Evolutionary conservation across 1,140 invertebrate genomes (phyloP), one percentile per base, ranked within the genome.

Genomic region (Rhopalosiphum maidis): DNA sequence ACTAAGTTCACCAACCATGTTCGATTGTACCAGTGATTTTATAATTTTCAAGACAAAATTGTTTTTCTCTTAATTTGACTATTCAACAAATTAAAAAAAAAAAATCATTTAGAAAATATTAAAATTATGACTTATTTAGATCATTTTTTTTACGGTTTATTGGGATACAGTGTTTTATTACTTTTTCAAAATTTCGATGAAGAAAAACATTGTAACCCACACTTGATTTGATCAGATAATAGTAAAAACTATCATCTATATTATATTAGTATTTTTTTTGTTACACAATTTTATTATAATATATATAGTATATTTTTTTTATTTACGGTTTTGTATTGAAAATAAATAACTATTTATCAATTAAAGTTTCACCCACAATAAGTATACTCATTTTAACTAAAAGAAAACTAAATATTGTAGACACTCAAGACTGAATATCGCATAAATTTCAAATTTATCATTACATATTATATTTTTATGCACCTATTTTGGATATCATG

Each of bases 1-100:
- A 99, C 95, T 99, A 99, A 95, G 99, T 99, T 91, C 99, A 96
- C 51, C 99, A 98, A 96, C 99, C 99, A 99, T 99, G 97, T 99
- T 99, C 96, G 99, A 99, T 96, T 99, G 99, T 95, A 99, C 96
- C 93, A 99, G 99, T 93, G 99, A 99, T 11, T 87, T 46, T 87
- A 25, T 86, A 46, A 88, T 88, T 48, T 23, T 88, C 43, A 48
- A 48, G 48, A 51, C 15, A 43, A 85, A 43, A 43, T 43, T 51
- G n/a, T 35, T 48, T 87, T 51, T 23, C 3, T 25, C 6, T 48
- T 87, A 25, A 48, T 87, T n/a, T 1, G 30, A 35, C 18, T 35
- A 22, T 48, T n/a, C 6, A 30, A 11, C 11, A n/a, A 46, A n/a
- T n/a, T 48, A 4, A 46, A 30, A 86, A 25, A 43, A n/a, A 43